Conservation (phyloP, 2,797 vertebrate genomes). For the Chloroceryle amazona region DNA sequence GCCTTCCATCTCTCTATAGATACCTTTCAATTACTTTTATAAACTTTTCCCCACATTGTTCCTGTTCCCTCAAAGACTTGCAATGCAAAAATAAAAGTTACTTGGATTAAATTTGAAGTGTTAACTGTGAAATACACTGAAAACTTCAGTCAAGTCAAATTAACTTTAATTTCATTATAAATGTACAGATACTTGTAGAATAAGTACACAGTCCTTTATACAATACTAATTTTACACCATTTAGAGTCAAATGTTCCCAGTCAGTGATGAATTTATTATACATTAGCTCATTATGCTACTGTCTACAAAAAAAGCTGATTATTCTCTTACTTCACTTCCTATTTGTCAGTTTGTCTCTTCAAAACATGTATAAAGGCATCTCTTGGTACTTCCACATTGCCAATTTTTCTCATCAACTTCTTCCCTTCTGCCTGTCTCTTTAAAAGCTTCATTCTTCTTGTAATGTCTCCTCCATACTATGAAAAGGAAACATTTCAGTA, state of each 20-base stretch:
- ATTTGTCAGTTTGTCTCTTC: conserved; percentile 83
- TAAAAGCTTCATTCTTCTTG: conserved; percentile 94
- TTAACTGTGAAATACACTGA: neutral
- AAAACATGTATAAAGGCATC: conserved; percentile 93
- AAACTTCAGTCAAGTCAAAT: neutral
- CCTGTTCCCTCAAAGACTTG: neutral
- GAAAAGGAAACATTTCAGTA: neutral
- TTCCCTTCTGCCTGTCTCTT: conserved; percentile 96
- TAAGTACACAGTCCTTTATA: neutral
- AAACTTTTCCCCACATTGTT: neutral
- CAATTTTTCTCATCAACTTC: conserved; percentile 93
- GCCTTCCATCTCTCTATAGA: neutral
- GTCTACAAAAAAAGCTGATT: neutral
- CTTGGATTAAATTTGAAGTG: neutral
- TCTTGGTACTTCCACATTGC: conserved; percentile 93
- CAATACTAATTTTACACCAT: neutral
- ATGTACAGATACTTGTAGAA: neutral
- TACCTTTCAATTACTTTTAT: neutral
- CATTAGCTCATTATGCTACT: neutral
- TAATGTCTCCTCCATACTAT: conserved; percentile 90
- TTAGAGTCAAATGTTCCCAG: neutral
- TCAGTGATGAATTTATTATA: neutral
- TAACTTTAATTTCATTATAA: neutral
- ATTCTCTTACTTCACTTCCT: neutral
- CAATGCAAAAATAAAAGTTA: neutral